Evolutionary conservation across 2,888 invertebrate genomes (phyloP), one percentile per base, ranked within the genome.

Genomic region (Phortica okadai): DNA sequence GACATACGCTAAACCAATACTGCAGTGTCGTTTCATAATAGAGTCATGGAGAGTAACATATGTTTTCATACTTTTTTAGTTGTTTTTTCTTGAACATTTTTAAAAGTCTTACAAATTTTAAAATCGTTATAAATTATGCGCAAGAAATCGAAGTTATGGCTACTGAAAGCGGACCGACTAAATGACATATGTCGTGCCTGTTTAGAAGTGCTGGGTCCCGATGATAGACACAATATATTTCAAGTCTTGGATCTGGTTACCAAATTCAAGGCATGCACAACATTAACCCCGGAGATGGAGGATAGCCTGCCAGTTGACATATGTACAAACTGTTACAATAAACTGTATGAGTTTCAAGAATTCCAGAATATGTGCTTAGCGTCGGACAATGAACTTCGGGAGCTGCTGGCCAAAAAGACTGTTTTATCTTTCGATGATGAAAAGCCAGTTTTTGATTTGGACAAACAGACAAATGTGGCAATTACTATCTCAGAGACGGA

Each of bases 331-430:
- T 72, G 70, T n/a, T 54, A 54, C 11, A 25, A 56, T 5, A 72
- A 72, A 50, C 6, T 72, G n/a, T 5, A 54, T 25, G 41, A 25
- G 6, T 72, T 56, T 72, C 10, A 72, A 11, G 33, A 56, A 56
- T 72, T 72, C 21, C 25, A 54, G 54, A 8, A 16, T 14, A 72
- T 72, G 70, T 72, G 70, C 33, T 6, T 72, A 25, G 70, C 70
- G 7, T 72, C 70, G 7, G 70, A 72, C n/a, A 54, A 54, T 54
- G 33, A 72, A 8, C 79, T 82, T 78, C 76, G 79, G 0, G 59
- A 80, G 2, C 76, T 77, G n/a, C 64, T 25, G 66, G 59, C 10
- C 14, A 77, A 79, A 4, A 11, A 58, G 16, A 10, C 6, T 1
- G 5, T 6, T 6, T 1, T 45, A 2, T 82, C 8, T 76, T 41